These are phyloP conservation scores for Hirundichthys speculiger DNA, from an alignment of 2,113 vertebrate genomes.

Conservation along the genomic window DNA sequence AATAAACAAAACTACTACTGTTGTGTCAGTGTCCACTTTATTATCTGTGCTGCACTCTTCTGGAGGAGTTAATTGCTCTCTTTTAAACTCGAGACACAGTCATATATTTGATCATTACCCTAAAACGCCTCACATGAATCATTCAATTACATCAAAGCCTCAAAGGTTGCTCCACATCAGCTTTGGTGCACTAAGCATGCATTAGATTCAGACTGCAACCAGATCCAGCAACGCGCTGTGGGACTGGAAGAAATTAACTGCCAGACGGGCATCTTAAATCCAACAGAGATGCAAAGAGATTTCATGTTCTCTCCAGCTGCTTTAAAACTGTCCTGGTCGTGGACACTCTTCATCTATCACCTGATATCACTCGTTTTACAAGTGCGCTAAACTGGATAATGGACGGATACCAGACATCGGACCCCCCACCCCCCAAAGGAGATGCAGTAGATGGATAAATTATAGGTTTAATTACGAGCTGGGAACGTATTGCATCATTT, in stretches of 20 bases:
- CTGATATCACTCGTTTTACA: constrained; percentile 50
- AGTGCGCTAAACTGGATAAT: constrained; percentile 67
- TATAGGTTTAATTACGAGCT: constrained; percentile 62
- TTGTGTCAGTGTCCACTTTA: constrained; percentile 57
- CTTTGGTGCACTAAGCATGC: constrained; percentile 11
- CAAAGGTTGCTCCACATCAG: constrained; percentile 30
- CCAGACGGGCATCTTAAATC: constrained; percentile 53
- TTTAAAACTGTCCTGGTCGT: constrained; percentile 59
- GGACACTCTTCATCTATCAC: constrained; percentile 62
- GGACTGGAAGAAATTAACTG: constrained; percentile 18
- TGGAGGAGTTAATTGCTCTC: constrained; percentile 70
- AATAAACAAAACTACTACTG: constrained; percentile 65
- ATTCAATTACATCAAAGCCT: constrained; percentile 31
- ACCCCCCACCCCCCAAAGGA: too few species aligned
- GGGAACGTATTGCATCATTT: constrained; percentile 49
- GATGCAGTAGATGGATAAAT: constrained; percentile 64
- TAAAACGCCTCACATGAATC: constrained; percentile 64
- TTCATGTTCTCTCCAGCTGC: constrained; percentile 22
- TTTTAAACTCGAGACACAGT: constrained; percentile 64
- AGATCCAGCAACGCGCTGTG: constrained; percentile 8
- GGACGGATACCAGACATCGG: too few species aligned
- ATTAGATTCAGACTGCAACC: constrained; percentile 12
- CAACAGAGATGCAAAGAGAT: constrained; percentile 29
- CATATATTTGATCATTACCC: constrained; percentile 74
- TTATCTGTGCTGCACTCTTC: constrained; percentile 58